A percentile compares a stretch with the other conserved stretches of the same genome.
phyloP scores from a whole-genome alignment of 1,140 invertebrate species.

The Drosophila tsacasi region DNA sequence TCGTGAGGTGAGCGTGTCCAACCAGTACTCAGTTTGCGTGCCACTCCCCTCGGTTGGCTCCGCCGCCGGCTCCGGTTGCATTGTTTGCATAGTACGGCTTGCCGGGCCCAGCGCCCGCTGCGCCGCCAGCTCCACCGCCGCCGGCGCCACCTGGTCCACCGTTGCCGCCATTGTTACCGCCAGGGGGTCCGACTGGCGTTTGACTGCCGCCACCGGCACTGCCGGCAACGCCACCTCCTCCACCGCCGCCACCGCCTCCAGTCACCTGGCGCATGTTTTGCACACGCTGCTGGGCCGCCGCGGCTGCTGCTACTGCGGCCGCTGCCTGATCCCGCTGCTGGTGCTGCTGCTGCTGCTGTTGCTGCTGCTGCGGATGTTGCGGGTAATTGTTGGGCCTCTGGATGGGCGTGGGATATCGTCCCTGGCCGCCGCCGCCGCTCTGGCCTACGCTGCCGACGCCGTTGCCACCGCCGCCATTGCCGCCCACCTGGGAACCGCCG shows the following conservation, averaged over 20 bases:
- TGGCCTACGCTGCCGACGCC: slow-evolving; percentile 73
- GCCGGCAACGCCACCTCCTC: slow-evolving; percentile 44
- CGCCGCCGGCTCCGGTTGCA: slow-evolving; percentile 61
- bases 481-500: slow-evolving; percentile 50
- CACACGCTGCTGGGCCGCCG: slow-evolving; percentile 67
- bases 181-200: slow-evolving; percentile 63
- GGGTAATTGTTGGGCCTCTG: slow-evolving; percentile 86
- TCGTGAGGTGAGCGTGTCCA: slow-evolving; percentile 6
- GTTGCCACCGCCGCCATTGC: slow-evolving; percentile 60
- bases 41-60: slow-evolving; percentile 75
- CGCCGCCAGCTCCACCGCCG: slow-evolving; percentile 57
- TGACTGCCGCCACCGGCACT: slow-evolving; percentile 66
- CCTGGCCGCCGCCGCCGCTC: slow-evolving; percentile 66
- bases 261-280: slow-evolving; percentile 82
- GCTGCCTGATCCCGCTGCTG: slow-evolving; percentile 85
- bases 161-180: slow-evolving; percentile 60
- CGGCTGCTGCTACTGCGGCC: slow-evolving; percentile 67
- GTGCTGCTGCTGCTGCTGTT: slow-evolving; percentile 84
- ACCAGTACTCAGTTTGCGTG: slow-evolving; percentile 61
- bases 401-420: slow-evolving; percentile 83
- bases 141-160: slow-evolving; percentile 58
- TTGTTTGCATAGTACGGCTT: slow-evolving; percentile 84
- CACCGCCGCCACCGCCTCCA: slow-evolving; percentile 64
- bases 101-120: slow-evolving; percentile 64
- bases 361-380: slow-evolving; percentile 84